Base-by-base conservation (phyloP, 2,113 vertebrate species). In the Helogale parvula region DNA sequence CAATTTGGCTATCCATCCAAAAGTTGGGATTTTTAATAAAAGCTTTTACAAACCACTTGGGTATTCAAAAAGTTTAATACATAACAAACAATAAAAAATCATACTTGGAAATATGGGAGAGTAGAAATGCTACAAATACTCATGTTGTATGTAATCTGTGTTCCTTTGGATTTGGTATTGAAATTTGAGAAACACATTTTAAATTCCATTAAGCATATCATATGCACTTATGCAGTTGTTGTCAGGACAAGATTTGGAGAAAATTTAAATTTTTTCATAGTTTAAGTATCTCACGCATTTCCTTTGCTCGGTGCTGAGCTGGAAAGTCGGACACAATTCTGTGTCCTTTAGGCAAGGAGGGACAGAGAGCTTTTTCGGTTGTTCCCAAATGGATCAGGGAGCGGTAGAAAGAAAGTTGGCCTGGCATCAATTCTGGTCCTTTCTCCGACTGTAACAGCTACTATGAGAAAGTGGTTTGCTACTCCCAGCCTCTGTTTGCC, bases 1-100 rank as follows among this genome's bases (percentile, higher is more conserved):
- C 93, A 96, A 88, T 92, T 74, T 96, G 88, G n/a, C 35, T 90
- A 81, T 69, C 81, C 80, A 96, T 94, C 88, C 69, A 77, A 97
- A 95, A 95, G 88, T 77, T 97, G 76, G 88, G 41, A 80, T 96
- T 98, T 97, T 97, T 97, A 94, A 97, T 95, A 94, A 93, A 95
- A 96, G 76, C 96, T 96, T 96, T 96, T 94, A 97, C 65, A 92
- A 97, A 90, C 69, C 91, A 76, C 84, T 96, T 94, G 91, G 25
- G 84, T 95, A 84, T 96, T 97, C 94, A 93, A 95, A 95, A 96
- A 92, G 84, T 90, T 96, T 92, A 96, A 88, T 97, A 90, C 69
- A 77, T 96, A 92, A 88, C 74, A 76, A 96, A 94, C 74, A 90
- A 97, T 95, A 77, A 95, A 97, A 97, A 98, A 84, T 93, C 50